A percentile compares a stretch with the other conserved stretches of the same genome.
These are phyloP conservation scores for Lepilemur septentrionalis DNA, from an alignment of 2,797 vertebrate species.

Conservation along the genomic window DNA sequence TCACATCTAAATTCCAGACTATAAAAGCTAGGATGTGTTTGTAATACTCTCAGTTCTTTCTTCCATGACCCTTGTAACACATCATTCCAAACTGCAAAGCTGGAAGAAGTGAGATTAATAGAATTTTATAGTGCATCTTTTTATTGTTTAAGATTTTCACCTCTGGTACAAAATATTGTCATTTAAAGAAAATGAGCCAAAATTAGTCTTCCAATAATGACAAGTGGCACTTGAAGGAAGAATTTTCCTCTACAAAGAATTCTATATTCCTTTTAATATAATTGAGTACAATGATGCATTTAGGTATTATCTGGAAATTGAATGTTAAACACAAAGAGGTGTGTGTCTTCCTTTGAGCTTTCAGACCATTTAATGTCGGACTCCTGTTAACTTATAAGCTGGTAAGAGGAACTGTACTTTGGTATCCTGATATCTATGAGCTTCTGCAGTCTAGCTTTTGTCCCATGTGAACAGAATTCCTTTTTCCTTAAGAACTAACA, in stretches of 20 bases:
- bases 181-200: slow-evolving; percentile 29
- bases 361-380: not conserved
- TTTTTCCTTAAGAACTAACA: not conserved
- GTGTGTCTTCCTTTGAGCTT: not conserved
- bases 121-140: not conserved
- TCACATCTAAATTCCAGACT: not conserved
- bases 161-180: not conserved
- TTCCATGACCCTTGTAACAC: not conserved
- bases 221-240: not conserved
- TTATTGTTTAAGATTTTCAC: slow-evolving; percentile 26
- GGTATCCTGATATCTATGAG: not conserved
- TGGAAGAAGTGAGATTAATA: slow-evolving; percentile 16
- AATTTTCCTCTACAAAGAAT: not conserved
- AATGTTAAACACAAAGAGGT: not conserved
- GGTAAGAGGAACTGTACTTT: not conserved
- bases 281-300: not conserved
- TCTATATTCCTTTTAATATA: slow-evolving; percentile 18
- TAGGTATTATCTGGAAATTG: slow-evolving; percentile 9
- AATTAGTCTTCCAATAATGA: slow-evolving; percentile 8
- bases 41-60: not conserved
- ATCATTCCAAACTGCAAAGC: slow-evolving; percentile 10
- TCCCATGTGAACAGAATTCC: not conserved
- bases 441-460: not conserved
- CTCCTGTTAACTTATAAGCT: not conserved
- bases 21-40: not conserved